Percentiles rank a stretch among this genome's conserved stretches.
These are phyloP conservation scores for Macroramphosus scolopax DNA, from an alignment of 2,797 vertebrate species.

Conservation along the genomic window DNA sequence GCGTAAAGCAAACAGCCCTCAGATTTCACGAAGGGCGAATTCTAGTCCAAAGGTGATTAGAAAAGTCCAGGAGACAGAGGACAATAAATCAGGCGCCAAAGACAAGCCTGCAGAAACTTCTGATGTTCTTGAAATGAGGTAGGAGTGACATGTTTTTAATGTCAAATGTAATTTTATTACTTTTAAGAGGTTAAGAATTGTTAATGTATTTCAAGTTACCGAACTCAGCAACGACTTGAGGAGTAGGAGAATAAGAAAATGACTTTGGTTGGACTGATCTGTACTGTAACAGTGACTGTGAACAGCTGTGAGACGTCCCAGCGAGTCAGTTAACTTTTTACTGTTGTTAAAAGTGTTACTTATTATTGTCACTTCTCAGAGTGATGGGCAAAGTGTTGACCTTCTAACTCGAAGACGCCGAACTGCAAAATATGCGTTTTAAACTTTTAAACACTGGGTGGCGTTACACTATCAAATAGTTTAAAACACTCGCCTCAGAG, in stretches of 20 bases:
- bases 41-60: slow-evolving; percentile 79
- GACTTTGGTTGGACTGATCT: slow-evolving; percentile 26
- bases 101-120: slow-evolving; percentile 68
- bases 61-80: slow-evolving; percentile 73
- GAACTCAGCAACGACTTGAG: slow-evolving; percentile 36
- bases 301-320: slow-evolving; percentile 25
- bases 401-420: slow-evolving; percentile 11
- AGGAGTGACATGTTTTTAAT: slow-evolving; percentile 48
- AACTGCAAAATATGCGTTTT: slow-evolving; percentile 4
- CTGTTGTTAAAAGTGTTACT: slow-evolving; percentile 21
- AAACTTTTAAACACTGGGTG: slow-evolving; percentile 10
- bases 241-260: slow-evolving; percentile 6
- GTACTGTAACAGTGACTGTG: slow-evolving; percentile 48
- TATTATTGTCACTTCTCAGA: too few species aligned
- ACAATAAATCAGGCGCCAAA: slow-evolving; percentile 66
- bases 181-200: slow-evolving; percentile 20
- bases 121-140: slow-evolving; percentile 71
- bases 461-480: slow-evolving; percentile 2
- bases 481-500: slow-evolving; percentile 23
- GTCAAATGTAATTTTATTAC: slow-evolving; percentile 13
- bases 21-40: slow-evolving; percentile 76
- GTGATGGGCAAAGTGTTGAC: slow-evolving; percentile 1
- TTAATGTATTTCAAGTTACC: slow-evolving; percentile 39
- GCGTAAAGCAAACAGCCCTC: slow-evolving; percentile 88
- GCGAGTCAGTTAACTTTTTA: slow-evolving; percentile 4